Evolutionary conservation across 35 echinoderm and acorn worm genomes (phyloP), one percentile per base, ranked within the genome.

Genomic region (Hemicentrotus pulcherrimus): DNA sequence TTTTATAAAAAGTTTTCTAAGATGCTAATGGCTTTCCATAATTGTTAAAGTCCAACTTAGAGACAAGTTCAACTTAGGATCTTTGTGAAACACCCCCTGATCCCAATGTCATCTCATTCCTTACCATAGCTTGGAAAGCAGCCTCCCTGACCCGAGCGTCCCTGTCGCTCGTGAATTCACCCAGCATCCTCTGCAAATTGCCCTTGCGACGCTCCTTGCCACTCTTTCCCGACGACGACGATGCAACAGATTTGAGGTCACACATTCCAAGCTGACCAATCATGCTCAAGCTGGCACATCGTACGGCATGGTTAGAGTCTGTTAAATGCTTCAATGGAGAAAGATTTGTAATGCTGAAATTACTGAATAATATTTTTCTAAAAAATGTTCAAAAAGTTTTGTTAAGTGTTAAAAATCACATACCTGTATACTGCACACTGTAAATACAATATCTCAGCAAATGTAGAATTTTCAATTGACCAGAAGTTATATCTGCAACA

Each of bases 121-220:
- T 95, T 78, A 97, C 98, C 98, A 97, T 97, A 59, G 98, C 86
- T 88, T 96, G 78, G 78, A 97, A 97, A 32, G 98, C 97, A 87
- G 94, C 96, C 70, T 94, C 94, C 48, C 98, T 97, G 58, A 99
- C 98, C 71, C 98, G 86, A 94, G 98, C 97, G 59, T 99, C 98
- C 92, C 96, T 96, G 60, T 99, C 98, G 61, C 78, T 95, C 13
- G 96, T 97, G 55, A 96, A 99, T 47, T 94, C 96, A 78, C 96
- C 93, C 24, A 99, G 91, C 10, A 99, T 71, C 61, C 97, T 95
- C 48, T 97, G 96, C 10, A 95, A 52, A 32, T 94, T 88, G 32
- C 86, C 96, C 33, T 94, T 96, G 24, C 96, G 47, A 86, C 94
- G 31, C 47, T 93, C 92, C 46, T 95, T 96, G 88, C 94, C 32